These are phyloP conservation scores for Eurypyga helias DNA, from an alignment of 2,113 vertebrate species.

Conservation along the genomic window DNA sequence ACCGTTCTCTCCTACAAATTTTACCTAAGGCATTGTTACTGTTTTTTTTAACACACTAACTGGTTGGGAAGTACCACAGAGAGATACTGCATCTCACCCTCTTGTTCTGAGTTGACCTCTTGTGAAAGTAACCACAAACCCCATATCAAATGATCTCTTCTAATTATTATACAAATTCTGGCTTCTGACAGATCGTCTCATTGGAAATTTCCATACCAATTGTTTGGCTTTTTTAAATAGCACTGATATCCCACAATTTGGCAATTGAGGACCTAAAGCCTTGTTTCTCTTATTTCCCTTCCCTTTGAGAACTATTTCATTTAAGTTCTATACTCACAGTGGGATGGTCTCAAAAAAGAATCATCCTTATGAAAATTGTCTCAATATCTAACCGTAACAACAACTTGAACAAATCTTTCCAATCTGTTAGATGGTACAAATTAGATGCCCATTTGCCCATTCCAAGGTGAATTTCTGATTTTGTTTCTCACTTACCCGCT, in stretches of 20 bases:
- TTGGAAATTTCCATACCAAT: neutral
- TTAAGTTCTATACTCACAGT: neutral
- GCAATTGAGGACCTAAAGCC: neutral
- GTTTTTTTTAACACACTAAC: neutral
- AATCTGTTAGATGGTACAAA: neutral
- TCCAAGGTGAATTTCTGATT: neutral
- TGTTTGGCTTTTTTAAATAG: accelerated
- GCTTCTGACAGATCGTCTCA: neutral
- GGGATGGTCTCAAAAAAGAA: neutral
- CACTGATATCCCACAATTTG: neutral
- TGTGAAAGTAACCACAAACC: neutral
- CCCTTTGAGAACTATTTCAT: neutral
- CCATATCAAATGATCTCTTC: neutral
- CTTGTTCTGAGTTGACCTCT: neutral
- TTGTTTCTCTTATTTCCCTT: neutral
- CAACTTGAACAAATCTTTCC: neutral
- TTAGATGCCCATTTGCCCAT: neutral
- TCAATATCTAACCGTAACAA: neutral
- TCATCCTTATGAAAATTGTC: neutral
- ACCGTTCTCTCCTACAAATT: neutral
- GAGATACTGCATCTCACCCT: neutral
- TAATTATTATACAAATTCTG: neutral
- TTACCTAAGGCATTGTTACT: neutral
- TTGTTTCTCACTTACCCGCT: neutral
- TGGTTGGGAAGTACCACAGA: neutral